phyloP scores from a whole-genome alignment of 1,140 invertebrate genomes.

The Armadillidium nasatum region DNA sequence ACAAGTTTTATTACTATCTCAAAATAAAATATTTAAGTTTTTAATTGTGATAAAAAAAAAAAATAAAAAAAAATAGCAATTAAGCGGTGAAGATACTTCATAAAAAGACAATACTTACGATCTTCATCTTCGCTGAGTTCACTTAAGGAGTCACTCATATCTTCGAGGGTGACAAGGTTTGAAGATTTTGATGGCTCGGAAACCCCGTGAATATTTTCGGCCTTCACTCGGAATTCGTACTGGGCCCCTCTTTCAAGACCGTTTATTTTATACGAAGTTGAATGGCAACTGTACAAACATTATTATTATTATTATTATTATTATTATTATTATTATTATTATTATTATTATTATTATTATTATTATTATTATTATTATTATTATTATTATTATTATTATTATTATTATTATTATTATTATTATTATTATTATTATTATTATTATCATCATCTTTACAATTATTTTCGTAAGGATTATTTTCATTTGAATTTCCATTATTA shows the following conservation, averaged over 20 bases:
- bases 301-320: neutral
- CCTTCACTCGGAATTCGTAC: constrained; percentile 69
- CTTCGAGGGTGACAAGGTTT: constrained; percentile 46
- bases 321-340: too few species aligned
- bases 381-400: neutral
- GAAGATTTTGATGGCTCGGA: constrained; percentile 64
- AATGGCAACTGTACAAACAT: constrained; percentile 42
- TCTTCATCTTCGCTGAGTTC: neutral
- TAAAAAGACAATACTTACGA: neutral
- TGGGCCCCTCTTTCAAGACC: constrained; percentile 53
- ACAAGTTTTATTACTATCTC: too few species aligned
- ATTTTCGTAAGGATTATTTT: too few species aligned
- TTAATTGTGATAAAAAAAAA: too few species aligned
- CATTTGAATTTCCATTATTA: too few species aligned
- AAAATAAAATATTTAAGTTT: too few species aligned
- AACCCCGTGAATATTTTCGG: constrained; percentile 70
- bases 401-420: neutral
- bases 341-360: neutral
- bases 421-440: too few species aligned
- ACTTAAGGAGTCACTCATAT: constrained; percentile 25
- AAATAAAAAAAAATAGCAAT: too few species aligned
- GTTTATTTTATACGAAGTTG: constrained; percentile 45
- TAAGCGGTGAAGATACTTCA: too few species aligned
- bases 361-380: neutral
- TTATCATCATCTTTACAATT: too few species aligned